phyloP scores from a whole-genome alignment of 2,113 vertebrate species.

The Hassar affinis region DNA sequence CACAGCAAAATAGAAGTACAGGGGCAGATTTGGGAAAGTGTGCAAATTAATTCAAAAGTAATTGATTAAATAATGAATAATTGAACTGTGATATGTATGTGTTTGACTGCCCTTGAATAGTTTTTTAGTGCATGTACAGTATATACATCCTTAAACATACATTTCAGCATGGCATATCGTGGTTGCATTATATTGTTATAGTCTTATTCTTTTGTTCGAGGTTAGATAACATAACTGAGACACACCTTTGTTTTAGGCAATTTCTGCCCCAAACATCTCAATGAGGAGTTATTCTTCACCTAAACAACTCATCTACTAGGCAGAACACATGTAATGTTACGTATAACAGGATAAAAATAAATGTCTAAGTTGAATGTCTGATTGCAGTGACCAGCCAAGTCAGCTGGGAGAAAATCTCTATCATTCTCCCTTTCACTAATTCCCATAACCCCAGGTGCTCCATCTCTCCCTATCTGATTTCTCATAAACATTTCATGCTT shows the following conservation, averaged over 20 bases:
- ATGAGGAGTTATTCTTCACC: not conserved
- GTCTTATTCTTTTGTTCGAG: not conserved
- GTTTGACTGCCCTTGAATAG: not conserved
- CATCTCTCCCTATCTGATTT: conserved; percentile 32
- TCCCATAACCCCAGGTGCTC: not conserved
- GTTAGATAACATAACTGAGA: not conserved
- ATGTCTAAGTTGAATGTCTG: not conserved
- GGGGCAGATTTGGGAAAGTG: too few species aligned
- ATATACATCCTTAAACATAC: not conserved
- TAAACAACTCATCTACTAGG: not conserved
- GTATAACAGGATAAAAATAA: not conserved
- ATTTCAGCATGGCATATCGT: not conserved
- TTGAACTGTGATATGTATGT: not conserved
- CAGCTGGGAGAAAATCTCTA: not conserved
- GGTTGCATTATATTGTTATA: not conserved
- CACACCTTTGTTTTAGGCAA: not conserved
- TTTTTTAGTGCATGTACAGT: not conserved
- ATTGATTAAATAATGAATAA: too few species aligned
- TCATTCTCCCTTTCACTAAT: conserved; percentile 33
- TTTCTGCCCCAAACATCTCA: not conserved
- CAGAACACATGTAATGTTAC: not conserved
- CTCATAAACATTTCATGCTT: conserved; percentile 63
- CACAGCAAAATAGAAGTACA: too few species aligned
- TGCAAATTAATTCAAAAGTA: too few species aligned
- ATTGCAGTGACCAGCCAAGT: not conserved